Percentiles rank a stretch among this genome's conserved stretches.
phyloP scores from a whole-genome alignment of 2,797 vertebrate species.

The Leptodactylus fallax region DNA sequence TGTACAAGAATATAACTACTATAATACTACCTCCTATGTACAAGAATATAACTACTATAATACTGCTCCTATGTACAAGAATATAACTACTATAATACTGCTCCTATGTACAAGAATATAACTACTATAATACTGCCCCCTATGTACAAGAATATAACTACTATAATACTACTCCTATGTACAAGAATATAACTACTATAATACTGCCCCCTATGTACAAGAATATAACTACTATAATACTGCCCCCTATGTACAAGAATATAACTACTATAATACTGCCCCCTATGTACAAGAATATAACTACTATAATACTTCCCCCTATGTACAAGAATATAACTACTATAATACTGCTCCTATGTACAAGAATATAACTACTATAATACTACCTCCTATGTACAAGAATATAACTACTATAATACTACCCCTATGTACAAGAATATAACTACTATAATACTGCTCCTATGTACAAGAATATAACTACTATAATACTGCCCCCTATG shows the following conservation, averaged over 20 bases:
- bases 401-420: not conserved
- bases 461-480: constrained; percentile 5
- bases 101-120: constrained; percentile 9
- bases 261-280: not conserved
- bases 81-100: constrained; percentile 8
- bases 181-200: constrained; percentile 12
- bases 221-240: constrained; percentile 15
- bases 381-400: too few species aligned
- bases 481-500: not conserved
- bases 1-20: too few species aligned
- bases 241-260: not conserved
- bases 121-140: not conserved
- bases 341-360: too few species aligned
- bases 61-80: not conserved
- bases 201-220: not conserved
- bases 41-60: not conserved
- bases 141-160: not conserved
- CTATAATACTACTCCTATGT: constrained; percentile 1
- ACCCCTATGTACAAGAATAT: not conserved
- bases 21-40: not conserved
- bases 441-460: not conserved
- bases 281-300: too few species aligned
- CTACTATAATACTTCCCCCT: too few species aligned
- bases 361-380: too few species aligned
- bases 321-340: too few species aligned